A percentile compares a stretch with the other conserved stretches of the same genome.
Conservation (phyloP, 2,888 invertebrate genomes). For the Eretmocerus hayati region DNA sequence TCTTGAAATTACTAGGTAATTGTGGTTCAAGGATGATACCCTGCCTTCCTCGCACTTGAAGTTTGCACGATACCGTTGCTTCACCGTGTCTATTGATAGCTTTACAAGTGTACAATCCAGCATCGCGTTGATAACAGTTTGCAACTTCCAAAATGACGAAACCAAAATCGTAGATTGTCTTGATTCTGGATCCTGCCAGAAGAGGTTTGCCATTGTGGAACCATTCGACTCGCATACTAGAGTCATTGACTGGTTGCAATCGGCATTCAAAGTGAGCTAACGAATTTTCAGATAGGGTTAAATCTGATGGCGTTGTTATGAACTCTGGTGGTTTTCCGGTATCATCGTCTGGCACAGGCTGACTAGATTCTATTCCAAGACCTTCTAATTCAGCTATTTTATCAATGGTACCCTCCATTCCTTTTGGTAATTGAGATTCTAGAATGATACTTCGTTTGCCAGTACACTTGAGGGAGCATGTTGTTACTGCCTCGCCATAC, state of each 20-base stretch:
- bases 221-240: slow-evolving; percentile 94
- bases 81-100: slow-evolving; percentile 88
- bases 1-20: slow-evolving; percentile 76
- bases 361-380: slow-evolving; percentile 63
- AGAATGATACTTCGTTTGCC: slow-evolving; percentile 87
- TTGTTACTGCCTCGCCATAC: slow-evolving; percentile 86
- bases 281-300: slow-evolving; percentile 76
- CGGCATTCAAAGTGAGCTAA: slow-evolving; percentile 90
- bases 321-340: slow-evolving; percentile 86
- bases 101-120: slow-evolving; percentile 87
- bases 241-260: slow-evolving; percentile 81
- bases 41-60: slow-evolving; percentile 81
- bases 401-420: slow-evolving; percentile 89
- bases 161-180: slow-evolving; percentile 95
- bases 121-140: slow-evolving; percentile 88
- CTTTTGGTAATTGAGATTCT: slow-evolving; percentile 85
- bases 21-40: slow-evolving; percentile 86
- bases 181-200: slow-evolving; percentile 83
- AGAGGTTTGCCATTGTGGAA: slow-evolving; percentile 94
- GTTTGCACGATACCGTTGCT: slow-evolving; percentile 78
- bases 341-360: slow-evolving; percentile 69
- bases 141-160: slow-evolving; percentile 94
- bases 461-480: slow-evolving; percentile 81
- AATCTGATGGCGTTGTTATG: slow-evolving; percentile 77
- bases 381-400: slow-evolving; percentile 89